A percentile compares a stretch with the other conserved stretches of the same genome.
These are phyloP conservation scores for Haemorhous mexicanus DNA, from an alignment of 2,113 vertebrate species.

Conservation along the genomic window DNA sequence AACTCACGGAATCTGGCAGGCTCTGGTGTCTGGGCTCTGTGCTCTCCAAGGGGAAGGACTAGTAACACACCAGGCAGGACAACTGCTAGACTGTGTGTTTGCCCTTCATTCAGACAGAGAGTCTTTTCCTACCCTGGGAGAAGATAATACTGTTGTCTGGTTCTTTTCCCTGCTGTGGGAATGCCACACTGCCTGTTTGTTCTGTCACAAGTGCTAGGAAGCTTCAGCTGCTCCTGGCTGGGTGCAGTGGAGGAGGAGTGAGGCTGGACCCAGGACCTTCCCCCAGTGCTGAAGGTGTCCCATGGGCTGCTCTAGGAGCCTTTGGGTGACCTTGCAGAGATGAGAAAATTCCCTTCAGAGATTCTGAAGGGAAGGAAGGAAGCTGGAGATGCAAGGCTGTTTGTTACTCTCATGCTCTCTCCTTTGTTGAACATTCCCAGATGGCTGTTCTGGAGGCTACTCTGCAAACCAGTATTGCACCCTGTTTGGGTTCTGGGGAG, in stretches of 20 bases:
- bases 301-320: not conserved
- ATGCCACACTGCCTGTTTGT: fast-evolving
- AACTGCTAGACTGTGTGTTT: not conserved
- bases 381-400: fast-evolving
- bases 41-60: not conserved
- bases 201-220: not conserved
- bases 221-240: not conserved
- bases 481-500: not conserved
- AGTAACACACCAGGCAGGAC: not conserved
- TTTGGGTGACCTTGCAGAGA: not conserved
- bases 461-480: not conserved
- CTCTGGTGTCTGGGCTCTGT: not conserved
- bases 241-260: not conserved
- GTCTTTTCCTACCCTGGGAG: not conserved
- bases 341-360: not conserved
- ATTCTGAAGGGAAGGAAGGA: not conserved
- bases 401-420: not conserved
- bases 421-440: not conserved
- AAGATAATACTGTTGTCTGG: not conserved
- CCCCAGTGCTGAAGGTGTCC: fast-evolving
- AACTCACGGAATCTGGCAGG: not conserved
- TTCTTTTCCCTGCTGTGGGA: not conserved
- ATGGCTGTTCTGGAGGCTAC: not conserved
- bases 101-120: not conserved
- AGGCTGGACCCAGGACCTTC: not conserved